Base-by-base conservation (phyloP, 2,888 invertebrate genomes). In the Colletes collaris region DNA sequence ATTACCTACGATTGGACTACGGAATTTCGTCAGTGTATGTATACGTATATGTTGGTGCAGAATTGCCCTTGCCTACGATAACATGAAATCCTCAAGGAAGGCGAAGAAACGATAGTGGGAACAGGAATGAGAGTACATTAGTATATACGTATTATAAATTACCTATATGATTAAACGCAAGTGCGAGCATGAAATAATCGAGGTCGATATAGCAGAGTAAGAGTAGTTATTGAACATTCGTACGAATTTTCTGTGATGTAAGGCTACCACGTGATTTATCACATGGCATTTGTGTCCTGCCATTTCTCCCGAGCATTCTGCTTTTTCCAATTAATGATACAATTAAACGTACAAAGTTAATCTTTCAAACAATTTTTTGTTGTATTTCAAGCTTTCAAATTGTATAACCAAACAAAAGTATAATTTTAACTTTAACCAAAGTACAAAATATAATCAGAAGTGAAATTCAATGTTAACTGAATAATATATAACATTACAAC, bases 231-330 rank as follows among this genome's bases (percentile, higher is more conserved):
- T 66, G 11, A 62, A 37, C 65, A 66, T 68, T 59, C 44, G 49
- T 44, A 62, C 8, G 27, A 80, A 70, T 80, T 62, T 8, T 67
- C 46, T n/a, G 19, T 81, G 73, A 74, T 55, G 65, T 71, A 74
- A 73, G 46, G 27, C n/a, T 8, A 4, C 55, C 80, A 67, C 67
- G 73, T 80, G 81, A 53, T 55, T 37, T 35, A 44, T 40, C 72
- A 76, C 60, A 69, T 78, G 78, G 69, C 46, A 37, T 4, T 63
- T 37, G 4, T 13, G 11, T 8, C 2, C 13, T 37, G 11, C 0
- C 40, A n/a, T 44, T 27, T 35, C 11, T n/a, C n/a, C 10, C 13
- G n/a, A 35, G 8, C 19, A 13, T 55, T 53, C 2, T n/a, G 40
- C 19, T 56, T 13, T 46, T 11, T 4, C 6, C 7, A 4, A 49